A percentile compares a stretch with the other conserved stretches of the same genome.
These are phyloP conservation scores for Gymnoscopelus braueri DNA, from an alignment of 2,797 vertebrate species.

Conservation along the genomic window DNA sequence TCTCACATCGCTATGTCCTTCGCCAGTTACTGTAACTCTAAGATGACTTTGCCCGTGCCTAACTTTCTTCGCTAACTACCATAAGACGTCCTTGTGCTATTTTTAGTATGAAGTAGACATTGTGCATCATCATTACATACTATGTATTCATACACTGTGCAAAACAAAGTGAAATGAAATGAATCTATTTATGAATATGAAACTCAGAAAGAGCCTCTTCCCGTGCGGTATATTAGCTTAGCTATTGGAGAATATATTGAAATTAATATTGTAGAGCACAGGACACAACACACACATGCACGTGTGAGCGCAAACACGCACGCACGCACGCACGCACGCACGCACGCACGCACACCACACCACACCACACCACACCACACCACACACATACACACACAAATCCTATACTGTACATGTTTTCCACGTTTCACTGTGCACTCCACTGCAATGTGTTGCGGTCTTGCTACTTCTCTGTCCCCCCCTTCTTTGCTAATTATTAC, in stretches of 20 bases:
- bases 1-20: conserved; percentile 6
- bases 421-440: not conserved
- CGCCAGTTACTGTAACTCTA: not conserved
- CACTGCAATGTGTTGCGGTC: conserved; percentile 2
- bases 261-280: no score
- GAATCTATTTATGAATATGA: not conserved
- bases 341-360: no score
- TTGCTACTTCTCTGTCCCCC: conserved; percentile 7
- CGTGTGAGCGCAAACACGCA: no score
- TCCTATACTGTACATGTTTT: no score
- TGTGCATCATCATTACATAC: not conserved
- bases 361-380: no score
- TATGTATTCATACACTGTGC: not conserved
- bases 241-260: no score
- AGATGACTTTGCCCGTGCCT: not conserved
- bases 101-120: not conserved
- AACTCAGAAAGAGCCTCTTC: not conserved
- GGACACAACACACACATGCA: no score
- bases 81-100: not conserved
- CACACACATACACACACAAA: no score
- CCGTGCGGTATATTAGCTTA: no score
- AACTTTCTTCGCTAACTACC: not conserved
- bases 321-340: not conserved
- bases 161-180: no score
- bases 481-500: conserved; percentile 36